phyloP scores from a whole-genome alignment of 2,797 vertebrate species.

The Furcifer pardalis region DNA sequence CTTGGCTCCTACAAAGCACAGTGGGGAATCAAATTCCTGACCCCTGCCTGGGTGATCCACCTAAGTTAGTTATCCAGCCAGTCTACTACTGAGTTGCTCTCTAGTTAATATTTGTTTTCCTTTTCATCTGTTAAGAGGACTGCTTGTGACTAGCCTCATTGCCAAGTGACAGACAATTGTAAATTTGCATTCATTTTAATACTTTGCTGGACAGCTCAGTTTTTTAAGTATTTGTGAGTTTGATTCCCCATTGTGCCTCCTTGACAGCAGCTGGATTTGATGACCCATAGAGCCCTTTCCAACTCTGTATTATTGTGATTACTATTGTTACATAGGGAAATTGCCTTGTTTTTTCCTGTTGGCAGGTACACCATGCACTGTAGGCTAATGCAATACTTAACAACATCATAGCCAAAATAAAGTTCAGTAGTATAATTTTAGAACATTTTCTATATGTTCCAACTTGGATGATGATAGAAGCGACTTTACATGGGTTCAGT shows the following conservation, averaged over 20 bases:
- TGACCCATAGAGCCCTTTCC: too few species aligned
- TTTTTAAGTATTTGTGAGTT: too few species aligned
- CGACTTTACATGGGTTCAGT: background rate
- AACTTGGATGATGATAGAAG: background rate
- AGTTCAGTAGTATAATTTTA: background rate
- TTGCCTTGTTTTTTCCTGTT: background rate
- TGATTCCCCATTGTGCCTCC: too few species aligned
- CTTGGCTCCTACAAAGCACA: too few species aligned
- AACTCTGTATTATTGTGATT: too few species aligned
- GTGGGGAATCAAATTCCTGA: too few species aligned
- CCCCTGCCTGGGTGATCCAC: too few species aligned
- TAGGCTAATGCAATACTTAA: background rate
- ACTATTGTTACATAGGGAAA: background rate
- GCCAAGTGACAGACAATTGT: background rate
- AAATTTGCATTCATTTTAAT: background rate
- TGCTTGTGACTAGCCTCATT: too few species aligned
- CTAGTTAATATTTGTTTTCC: background rate
- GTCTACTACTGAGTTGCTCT: background rate
- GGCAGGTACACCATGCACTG: background rate
- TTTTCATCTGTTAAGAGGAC: background rate
- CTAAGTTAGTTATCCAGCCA: too few species aligned
- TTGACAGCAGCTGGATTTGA: too few species aligned
- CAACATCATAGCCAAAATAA: background rate
- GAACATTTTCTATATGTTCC: too few species aligned
- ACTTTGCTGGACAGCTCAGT: too few species aligned